Evolutionary conservation across 2,888 invertebrate species (phyloP), one percentile per base, ranked within the genome.

Genomic region (Dione juno): DNA sequence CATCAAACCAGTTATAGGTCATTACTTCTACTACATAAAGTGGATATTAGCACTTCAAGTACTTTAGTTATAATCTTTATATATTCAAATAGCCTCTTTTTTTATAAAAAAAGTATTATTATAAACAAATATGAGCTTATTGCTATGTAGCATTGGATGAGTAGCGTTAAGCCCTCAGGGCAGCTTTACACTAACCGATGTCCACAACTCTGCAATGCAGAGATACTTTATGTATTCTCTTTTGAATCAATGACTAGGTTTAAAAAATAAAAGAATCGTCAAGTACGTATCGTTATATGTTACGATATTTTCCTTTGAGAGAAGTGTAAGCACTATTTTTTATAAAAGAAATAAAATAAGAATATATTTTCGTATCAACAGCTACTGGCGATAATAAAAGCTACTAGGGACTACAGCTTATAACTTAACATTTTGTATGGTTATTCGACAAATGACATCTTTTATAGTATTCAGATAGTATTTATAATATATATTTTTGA

Each of bases 211-310:
- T 53, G 67, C 64, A 64, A 28, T 67, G 67, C 67, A 58, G 67
- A 64, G 50, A 53, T 59, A 40, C 40, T 71, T 71, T 65, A 65
- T 48, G 19, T 65, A 65, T 71, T 68, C 71, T 65, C 71, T 71
- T 71, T 71, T 68, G 53, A 65, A 65, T 65, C 68, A 53, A 65
- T 59, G 59, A 66, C 57, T 58, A n/a, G 45, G 59, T 52, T 64
- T 69, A 63, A 45, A 16, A 53, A 54, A 63, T 69, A 69, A 54
- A 69, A 54, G 67, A 41, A 53, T 37, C 37, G 7, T 57, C 53
- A 54, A 63, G 53, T 57, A 57, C 37, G 37, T 69, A 28, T 57
- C 37, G 54, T 28, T 48, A 54, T 40, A 48, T 69, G 21, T 54
- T 21, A 40, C 48, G 19, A 40, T 37, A 54, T 40, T 69, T 63